Evolutionary conservation across 30 jellyfish, hydroid and myxozoan species (phyloP).

Genomic region (Morbakka virulenta): DNA sequence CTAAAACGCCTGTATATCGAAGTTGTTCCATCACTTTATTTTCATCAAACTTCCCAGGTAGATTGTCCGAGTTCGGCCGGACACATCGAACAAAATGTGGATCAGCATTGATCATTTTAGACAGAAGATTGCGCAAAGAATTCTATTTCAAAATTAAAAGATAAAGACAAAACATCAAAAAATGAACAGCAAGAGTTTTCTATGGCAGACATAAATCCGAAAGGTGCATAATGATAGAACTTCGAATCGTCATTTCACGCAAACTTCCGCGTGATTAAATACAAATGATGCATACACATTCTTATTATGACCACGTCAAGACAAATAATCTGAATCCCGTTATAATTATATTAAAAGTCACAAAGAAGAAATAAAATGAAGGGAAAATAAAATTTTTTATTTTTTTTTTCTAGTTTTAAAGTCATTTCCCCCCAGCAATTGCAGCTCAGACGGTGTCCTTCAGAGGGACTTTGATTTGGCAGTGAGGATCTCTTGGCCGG

Average conservation of each 20-base stretch:
- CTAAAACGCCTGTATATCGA: slow-evolving; percentile 96
- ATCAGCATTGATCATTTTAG: slow-evolving; percentile 90
- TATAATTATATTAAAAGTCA: no score
- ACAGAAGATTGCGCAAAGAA: slow-evolving; percentile 84
- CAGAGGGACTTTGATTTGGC: no score
- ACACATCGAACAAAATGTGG: slow-evolving; percentile 95
- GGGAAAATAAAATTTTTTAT: no score
- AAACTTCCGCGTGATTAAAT: background rate
- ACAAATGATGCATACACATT: background rate
- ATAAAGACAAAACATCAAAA: background rate
- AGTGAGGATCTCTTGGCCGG: no score
- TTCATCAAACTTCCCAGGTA: slow-evolving; percentile 64
- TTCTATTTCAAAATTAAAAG: slow-evolving; percentile 41
- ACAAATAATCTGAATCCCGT: background rate
- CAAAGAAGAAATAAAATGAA: no score
- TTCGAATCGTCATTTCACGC: background rate
- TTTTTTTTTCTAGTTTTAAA: no score
- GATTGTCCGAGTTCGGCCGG: slow-evolving; percentile 85
- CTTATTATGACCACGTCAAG: no score
- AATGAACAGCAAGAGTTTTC: background rate
- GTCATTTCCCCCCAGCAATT: no score
- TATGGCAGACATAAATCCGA: no score
- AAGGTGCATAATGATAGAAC: background rate
- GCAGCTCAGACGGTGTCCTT: no score
- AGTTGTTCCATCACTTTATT: slow-evolving; percentile 82